Conservation (phyloP, 2,113 vertebrate genomes). For the Petrocephalus microphthalmus region DNA sequence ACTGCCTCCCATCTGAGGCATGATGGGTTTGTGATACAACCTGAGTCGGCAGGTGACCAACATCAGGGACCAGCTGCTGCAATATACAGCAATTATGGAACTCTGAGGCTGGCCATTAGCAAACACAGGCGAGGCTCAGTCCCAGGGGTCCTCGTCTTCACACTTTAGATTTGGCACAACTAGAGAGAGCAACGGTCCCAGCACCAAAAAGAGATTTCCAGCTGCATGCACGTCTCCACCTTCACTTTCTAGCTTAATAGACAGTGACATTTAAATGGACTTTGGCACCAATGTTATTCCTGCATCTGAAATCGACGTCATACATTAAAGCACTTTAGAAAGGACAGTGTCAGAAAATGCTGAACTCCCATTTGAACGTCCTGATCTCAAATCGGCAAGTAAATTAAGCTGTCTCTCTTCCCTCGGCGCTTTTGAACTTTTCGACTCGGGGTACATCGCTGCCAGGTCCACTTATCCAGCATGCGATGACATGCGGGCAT, state of each 20-base stretch:
- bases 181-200: not conserved
- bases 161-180: not conserved
- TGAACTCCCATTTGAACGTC: slow-evolving; percentile 22
- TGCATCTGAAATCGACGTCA: slow-evolving; percentile 39
- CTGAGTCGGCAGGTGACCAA: not conserved
- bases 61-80: not conserved
- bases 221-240: not conserved
- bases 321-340: slow-evolving; percentile 12
- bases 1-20: not conserved
- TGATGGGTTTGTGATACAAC: not conserved
- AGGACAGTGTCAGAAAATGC: not conserved
- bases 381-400: not conserved
- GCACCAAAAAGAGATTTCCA: not conserved
- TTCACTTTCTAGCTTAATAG: not conserved
- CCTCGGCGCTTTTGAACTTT: not conserved
- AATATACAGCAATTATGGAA: not conserved
- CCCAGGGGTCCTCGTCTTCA: not conserved
- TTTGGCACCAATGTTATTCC: slow-evolving; percentile 33
- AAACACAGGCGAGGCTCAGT: not conserved
- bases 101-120: not conserved
- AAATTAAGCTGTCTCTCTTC: not conserved
- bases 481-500: not conserved
- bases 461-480: not conserved
- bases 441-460: not conserved
- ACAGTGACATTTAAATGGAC: slow-evolving; percentile 31